These are phyloP conservation scores for Gymnocypris eckloni DNA, from an alignment of 2,797 vertebrate species.

Conservation along the genomic window DNA sequence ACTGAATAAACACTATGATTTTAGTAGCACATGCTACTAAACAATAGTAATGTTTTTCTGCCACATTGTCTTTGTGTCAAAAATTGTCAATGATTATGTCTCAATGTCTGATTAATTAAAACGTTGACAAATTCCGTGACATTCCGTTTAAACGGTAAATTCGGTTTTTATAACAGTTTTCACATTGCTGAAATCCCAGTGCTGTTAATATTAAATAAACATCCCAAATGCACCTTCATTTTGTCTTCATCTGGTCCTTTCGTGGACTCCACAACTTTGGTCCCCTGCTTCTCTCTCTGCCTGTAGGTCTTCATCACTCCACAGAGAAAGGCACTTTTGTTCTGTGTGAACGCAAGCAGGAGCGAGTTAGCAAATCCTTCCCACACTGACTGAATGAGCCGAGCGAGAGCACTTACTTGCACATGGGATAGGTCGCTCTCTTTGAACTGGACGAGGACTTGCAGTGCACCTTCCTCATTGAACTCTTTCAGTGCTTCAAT, in stretches of 20 bases:
- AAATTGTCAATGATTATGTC: too few relatives aligned
- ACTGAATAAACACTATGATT: too few relatives aligned
- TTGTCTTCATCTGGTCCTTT: slow-evolving; percentile 97
- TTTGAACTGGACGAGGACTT: slow-evolving; percentile 97
- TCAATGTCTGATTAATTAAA: too few relatives aligned
- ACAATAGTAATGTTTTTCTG: too few relatives aligned
- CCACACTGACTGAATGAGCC: background rate
- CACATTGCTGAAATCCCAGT: background rate
- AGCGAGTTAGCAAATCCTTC: background rate
- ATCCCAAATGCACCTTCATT: slow-evolving; percentile 84
- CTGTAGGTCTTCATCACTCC: slow-evolving; percentile 99
- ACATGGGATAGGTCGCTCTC: slow-evolving; percentile 98
- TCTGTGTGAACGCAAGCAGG: slow-evolving; percentile 74
- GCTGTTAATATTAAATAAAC: background rate
- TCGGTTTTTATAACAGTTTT: background rate
- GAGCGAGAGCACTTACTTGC: slow-evolving; percentile 80
- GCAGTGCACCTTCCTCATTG: slow-evolving; percentile 95
- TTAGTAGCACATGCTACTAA: too few relatives aligned
- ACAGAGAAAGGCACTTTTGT: slow-evolving; percentile 99
- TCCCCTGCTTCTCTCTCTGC: slow-evolving; percentile 97
- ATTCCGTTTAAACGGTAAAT: too few relatives aligned
- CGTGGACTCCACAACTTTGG: slow-evolving; percentile 92
- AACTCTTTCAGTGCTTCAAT: slow-evolving; percentile 98
- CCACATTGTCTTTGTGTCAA: too few relatives aligned
- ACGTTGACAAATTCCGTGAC: too few relatives aligned